A percentile compares a stretch with the other conserved stretches of the same genome.
Evolutionary conservation across 2,113 vertebrate genomes (phyloP).

Genomic region (Pedetes capensis): DNA sequence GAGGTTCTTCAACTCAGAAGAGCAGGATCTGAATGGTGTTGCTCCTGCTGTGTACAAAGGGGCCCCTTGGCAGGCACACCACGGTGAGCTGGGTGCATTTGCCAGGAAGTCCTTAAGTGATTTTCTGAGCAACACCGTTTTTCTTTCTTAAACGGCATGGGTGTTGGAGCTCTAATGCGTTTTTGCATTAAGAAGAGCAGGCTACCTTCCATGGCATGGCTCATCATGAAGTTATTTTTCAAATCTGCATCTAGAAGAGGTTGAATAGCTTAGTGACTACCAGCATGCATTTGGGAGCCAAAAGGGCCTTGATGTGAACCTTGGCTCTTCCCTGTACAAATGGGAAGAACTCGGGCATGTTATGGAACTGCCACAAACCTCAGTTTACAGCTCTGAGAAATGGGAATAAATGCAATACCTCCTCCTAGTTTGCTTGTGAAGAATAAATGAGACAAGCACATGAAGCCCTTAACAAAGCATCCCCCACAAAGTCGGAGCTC

Average conservation of each 20-base stretch:
- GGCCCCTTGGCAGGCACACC: background rate
- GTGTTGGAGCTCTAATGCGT: background rate
- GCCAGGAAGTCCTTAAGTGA: conserved; percentile 40
- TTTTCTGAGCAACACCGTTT: conserved; percentile 44
- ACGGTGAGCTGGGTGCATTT: rapidly evolving
- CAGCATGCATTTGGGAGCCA: background rate
- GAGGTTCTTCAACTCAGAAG: background rate
- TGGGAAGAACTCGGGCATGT: rapidly evolving
- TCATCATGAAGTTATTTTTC: conserved; percentile 26
- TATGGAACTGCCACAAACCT: background rate
- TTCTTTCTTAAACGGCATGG: conserved; percentile 54
- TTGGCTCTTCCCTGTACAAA: background rate
- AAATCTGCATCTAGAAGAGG: conserved; percentile 13
- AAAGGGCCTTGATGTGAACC: background rate
- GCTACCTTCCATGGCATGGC: background rate
- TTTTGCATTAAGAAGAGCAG: conserved; percentile 3
- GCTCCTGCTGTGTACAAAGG: rapidly evolving
- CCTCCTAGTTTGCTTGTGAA: background rate
- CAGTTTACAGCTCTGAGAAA: conserved; percentile 9
- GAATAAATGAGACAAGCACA: rapidly evolving
- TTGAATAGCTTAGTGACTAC: background rate
- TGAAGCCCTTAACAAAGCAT: rapidly evolving
- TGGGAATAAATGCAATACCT: background rate
- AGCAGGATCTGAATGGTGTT: background rate
- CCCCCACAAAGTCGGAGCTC: rapidly evolving